Percentiles rank a stretch among this genome's conserved stretches.
Conservation (phyloP, 2,113 vertebrate genomes). For the Octodon degus region DNA sequence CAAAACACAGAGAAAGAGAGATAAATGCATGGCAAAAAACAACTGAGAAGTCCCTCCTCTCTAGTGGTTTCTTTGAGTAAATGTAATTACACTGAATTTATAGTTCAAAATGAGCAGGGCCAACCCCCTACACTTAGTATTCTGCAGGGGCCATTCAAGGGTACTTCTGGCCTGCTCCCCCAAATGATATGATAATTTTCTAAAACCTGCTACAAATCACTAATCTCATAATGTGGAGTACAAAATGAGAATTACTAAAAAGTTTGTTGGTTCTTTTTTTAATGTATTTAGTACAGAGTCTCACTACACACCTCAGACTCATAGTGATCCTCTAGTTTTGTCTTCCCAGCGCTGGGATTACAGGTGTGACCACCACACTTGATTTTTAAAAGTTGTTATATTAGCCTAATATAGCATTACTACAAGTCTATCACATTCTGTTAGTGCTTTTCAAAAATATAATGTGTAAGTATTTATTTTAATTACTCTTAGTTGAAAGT, state of each 20-base stretch:
- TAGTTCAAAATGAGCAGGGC: not conserved
- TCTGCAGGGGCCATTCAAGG: not conserved
- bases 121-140: not conserved
- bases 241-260: slow-evolving; percentile 31
- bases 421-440: not conserved
- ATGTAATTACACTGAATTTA: too few species aligned
- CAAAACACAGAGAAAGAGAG: too few species aligned
- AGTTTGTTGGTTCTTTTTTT: not conserved
- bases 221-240: not conserved
- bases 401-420: not conserved
- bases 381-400: too few species aligned
- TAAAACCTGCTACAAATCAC: not conserved
- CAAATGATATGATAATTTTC: not conserved
- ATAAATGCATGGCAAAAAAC: too few species aligned
- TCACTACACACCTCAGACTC: too few species aligned
- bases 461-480: not conserved
- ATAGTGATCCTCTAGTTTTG: too few species aligned
- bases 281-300: too few species aligned
- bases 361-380: too few species aligned
- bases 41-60: too few species aligned
- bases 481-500: not conserved
- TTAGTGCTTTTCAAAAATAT: not conserved
- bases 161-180: not conserved
- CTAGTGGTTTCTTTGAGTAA: too few species aligned
- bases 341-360: too few species aligned